Evolutionary conservation across 1,140 invertebrate genomes (phyloP).

Genomic region (Rhagoletis pomonella): DNA sequence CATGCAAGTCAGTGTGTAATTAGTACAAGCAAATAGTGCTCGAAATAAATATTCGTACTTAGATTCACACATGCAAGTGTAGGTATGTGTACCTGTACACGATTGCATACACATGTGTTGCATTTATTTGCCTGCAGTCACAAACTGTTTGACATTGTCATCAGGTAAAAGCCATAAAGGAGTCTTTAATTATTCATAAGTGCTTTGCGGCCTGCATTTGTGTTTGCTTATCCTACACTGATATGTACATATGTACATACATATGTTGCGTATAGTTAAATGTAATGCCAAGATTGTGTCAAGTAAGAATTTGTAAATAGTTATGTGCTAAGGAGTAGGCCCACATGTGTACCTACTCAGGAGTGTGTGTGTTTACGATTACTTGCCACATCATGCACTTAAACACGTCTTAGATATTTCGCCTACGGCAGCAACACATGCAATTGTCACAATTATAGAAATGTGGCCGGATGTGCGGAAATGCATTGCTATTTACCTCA

Average conservation of each 20-base stretch:
- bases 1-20: no score
- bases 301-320: background rate
- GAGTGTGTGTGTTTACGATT: background rate
- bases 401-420: slow-evolving; percentile 31
- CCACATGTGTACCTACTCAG: background rate
- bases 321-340: no score
- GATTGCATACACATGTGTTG: background rate
- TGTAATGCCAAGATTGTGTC: no score
- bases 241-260: background rate
- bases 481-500: background rate
- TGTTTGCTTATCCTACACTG: background rate
- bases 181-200: slow-evolving; percentile 56
- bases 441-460: slow-evolving; percentile 40
- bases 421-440: slow-evolving; percentile 17
- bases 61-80: no score
- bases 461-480: background rate
- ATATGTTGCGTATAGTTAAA: background rate
- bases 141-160: slow-evolving; percentile 16
- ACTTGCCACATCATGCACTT: slow-evolving; percentile 21
- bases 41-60: no score
- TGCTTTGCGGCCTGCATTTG: slow-evolving; percentile 48
- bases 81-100: no score
- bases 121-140: background rate
- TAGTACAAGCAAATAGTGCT: no score
- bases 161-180: slow-evolving; percentile 55